Conservation (phyloP, 2,888 invertebrate species). For the Unio pictorum region DNA sequence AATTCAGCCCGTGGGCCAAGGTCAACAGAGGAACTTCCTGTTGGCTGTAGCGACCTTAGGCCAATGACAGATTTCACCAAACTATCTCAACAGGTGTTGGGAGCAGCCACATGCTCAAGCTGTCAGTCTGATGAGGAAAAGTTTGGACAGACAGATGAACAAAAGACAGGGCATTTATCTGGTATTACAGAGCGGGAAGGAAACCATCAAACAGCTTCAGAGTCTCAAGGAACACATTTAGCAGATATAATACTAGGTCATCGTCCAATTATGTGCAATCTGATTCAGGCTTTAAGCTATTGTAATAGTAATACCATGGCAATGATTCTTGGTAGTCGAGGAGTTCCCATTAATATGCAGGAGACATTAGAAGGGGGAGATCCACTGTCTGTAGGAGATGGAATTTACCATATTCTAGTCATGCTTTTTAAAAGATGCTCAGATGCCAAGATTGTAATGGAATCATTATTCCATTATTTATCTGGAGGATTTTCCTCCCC, state of each 20-base stretch:
- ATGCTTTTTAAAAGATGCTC: constrained; percentile 85
- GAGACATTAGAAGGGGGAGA: constrained; percentile 68
- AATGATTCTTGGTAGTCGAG: constrained; percentile 76
- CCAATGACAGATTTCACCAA: constrained; percentile 61
- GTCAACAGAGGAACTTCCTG: constrained; percentile 10
- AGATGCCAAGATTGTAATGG: constrained; percentile 82
- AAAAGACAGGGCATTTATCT: constrained; percentile 50
- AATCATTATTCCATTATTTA: constrained; percentile 84
- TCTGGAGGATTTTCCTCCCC: constrained; percentile 44
- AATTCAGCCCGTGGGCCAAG: constrained; percentile 22
- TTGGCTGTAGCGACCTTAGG: constrained; percentile 29
- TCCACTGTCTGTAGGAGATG: constrained; percentile 86
- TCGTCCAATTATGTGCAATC: constrained; percentile 84
- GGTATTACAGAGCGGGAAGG: constrained; percentile 26
- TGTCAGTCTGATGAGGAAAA: constrained; percentile 62
- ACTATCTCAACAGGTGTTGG: constrained; percentile 51
- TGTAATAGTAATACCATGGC: constrained; percentile 82
- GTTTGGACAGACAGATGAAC: constrained; percentile 84
- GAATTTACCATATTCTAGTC: constrained; percentile 87
- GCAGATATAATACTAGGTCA: constrained; percentile 67
- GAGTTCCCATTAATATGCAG: constrained; percentile 60
- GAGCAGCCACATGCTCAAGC: constrained; percentile 40
- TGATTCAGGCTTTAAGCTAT: constrained; percentile 85
- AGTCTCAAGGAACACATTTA: constrained; percentile 39
- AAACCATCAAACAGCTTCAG: constrained; percentile 6